Evolutionary conservation across 2,888 invertebrate genomes (phyloP), one percentile per base, ranked within the genome.

Genomic region (Geotrupes spiniger): DNA sequence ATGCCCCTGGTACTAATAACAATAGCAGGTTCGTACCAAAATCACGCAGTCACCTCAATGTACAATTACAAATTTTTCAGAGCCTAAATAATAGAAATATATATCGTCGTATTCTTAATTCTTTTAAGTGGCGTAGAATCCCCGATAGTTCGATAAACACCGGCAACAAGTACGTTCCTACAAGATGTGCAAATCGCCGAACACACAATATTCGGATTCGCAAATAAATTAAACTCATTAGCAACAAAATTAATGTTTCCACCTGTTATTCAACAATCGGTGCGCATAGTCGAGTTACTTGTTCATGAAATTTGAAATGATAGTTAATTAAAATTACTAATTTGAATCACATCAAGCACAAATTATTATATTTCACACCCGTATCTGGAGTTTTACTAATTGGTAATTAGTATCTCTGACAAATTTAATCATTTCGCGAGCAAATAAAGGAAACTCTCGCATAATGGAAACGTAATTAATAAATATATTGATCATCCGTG

Each of bases 271-370:
- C 36, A 42, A 51, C 36, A 39, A 47, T 42, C 40, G 29, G 26
- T 49, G 46, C 42, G 45, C 42, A 46, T 40, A 42, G 38, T 49
- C 49, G 43, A 46, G 29, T 29, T 43, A 46, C 49, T 43, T 46
- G 50, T 50, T 49, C 45, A 36, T 31, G 45, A 47, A 51, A 54
- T 56, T 42, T 49, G 47, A 51, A 57, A 61, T 58, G 58, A 62
- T 58, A 60, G 61, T 62, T 63, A 63, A 64, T 63, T 64, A 63
- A 63, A 62, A 60, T 59, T 56, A 56, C 54, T 59, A 59, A 61
- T 60, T 61, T 58, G 58, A 52, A 57, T 58, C 53, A 58, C 60
- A 56, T 61, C 60, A 54, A 57, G 62, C 58, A 54, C 58, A 59
- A 62, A 53, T 59, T 58, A 56, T 59, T 58, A 52, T 54, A 57